Base-by-base conservation (phyloP, 2,888 invertebrate genomes). In the Apotomis capreana region DNA sequence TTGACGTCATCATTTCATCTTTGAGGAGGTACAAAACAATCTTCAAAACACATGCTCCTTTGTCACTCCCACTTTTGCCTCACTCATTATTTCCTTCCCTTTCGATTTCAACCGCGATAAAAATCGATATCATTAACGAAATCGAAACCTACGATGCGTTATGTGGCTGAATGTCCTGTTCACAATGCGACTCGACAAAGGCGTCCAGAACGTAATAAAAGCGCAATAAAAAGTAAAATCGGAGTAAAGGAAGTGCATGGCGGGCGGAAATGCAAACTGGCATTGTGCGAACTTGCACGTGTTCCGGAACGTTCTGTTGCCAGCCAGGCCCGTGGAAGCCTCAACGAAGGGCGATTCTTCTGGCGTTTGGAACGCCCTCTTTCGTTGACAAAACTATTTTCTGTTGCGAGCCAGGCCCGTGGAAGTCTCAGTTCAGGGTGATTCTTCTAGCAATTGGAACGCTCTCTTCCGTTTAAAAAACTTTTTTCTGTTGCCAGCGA, bases 211-310 rank as follows among this genome's bases (percentile, higher is more conserved):
- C 87, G 84, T 83, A 85, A 88, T 89, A 89, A 91, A 91, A 88
- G 87, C 88, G 78, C 80, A 87, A 90, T 91, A 91, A 93, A 90
- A 92, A 92, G 91, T 90, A 92, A 93, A 92, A 90, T 86, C 84
- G 78, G 84, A 87, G 89, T 87, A 86, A 88, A 92, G 93, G 93
- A 93, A 93, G 92, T 93, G 92, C 93, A 92, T 85, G 89, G 83
- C 88, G 90, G 87, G 84, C 92, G 93, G 93, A 93, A 93, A 93
- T 93, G 93, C 93, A 93, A 92, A 93, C 89, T 89, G 85, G 83
- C 84, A 89, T 93, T 93, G 91, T 92, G 92, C 91, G 84, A 90
- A 90, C 81, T 86, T 91, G 91, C 93, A 92, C 93, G 93, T 92
- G 93, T 91, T 89, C 92, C 92, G 91, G 90, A 83, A 81, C 81